Conservation (phyloP, 2,888 invertebrate species). For the Epirrhoe tristata region DNA sequence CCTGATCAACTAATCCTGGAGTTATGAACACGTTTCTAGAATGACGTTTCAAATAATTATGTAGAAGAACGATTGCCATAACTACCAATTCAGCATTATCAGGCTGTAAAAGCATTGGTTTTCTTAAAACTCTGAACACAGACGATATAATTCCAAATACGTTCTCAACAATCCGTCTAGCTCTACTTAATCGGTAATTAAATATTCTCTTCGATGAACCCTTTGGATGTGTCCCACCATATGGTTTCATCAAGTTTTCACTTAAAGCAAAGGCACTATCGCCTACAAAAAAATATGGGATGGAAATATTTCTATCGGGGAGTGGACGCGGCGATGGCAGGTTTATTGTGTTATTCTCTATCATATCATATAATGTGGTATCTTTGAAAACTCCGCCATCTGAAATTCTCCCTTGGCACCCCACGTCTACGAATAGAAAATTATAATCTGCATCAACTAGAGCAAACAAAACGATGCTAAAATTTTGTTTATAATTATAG, state of each 20-base stretch:
- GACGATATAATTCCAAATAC: constrained; percentile 34
- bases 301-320: constrained; percentile 32
- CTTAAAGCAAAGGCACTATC: constrained; percentile 39
- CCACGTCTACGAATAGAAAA: constrained; percentile 52
- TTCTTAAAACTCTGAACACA: constrained; percentile 36
- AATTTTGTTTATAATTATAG: constrained; percentile 54
- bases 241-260: constrained; percentile 40
- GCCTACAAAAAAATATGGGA: constrained; percentile 40
- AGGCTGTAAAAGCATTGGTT: constrained; percentile 39
- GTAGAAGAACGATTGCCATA: constrained; percentile 30
- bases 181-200: constrained; percentile 34
- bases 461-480: constrained; percentile 56
- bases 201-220: constrained; percentile 35
- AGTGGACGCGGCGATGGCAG: constrained; percentile 30
- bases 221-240: constrained; percentile 36
- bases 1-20: constrained; percentile 6
- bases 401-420: constrained; percentile 37
- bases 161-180: constrained; percentile 28
- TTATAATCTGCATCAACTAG: constrained; percentile 62
- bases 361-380: constrained; percentile 13
- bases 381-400: constrained; percentile 35
- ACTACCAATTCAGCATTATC: constrained; percentile 28
- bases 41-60: constrained; percentile 35
- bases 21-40: constrained; percentile 28
- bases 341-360: constrained; percentile 20